Conservation (phyloP, 2,888 invertebrate genomes). For the Bhutanitis thaidina region DNA sequence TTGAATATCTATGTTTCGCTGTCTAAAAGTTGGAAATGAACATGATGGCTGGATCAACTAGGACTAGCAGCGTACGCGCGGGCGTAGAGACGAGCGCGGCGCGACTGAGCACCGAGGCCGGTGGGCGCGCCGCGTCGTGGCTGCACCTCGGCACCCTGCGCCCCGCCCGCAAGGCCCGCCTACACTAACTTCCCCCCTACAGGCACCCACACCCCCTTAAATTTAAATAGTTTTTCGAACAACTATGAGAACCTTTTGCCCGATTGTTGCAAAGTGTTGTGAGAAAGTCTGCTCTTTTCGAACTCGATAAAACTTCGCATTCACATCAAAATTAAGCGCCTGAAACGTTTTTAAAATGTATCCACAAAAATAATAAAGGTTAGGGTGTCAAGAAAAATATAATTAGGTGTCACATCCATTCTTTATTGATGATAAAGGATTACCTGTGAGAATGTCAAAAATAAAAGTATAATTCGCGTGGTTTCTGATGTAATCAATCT, state of each 20-base stretch:
- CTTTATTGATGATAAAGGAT: not conserved
- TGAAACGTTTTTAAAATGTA: not conserved
- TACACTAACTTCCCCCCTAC: conserved; percentile 42
- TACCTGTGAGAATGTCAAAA: not conserved
- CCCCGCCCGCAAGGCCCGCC: conserved; percentile 59
- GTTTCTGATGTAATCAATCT: conserved; percentile 46
- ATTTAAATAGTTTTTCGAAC: not conserved
- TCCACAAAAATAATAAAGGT: not conserved
- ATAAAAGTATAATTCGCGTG: not conserved
- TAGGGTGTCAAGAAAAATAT: not conserved
- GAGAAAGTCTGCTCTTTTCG: no score
- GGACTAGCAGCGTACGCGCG: conserved; percentile 50
- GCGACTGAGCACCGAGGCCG: conserved; percentile 54
- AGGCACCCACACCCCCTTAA: conserved; percentile 47
- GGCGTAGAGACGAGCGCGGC: conserved; percentile 52
- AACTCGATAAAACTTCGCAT: no score
- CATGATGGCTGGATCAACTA: not conserved
- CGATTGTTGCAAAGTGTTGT: no score
- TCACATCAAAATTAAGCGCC: not conserved
- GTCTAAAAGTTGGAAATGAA: not conserved
- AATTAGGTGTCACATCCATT: not conserved
- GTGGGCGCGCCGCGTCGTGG: conserved; percentile 45
- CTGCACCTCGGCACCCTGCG: conserved; percentile 64
- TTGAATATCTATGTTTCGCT: not conserved
- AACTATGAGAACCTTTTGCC: no score